A percentile compares a stretch with the other conserved stretches of the same genome.
Evolutionary conservation across 2,113 vertebrate species (phyloP).

Genomic region (Calidris pugnax): DNA sequence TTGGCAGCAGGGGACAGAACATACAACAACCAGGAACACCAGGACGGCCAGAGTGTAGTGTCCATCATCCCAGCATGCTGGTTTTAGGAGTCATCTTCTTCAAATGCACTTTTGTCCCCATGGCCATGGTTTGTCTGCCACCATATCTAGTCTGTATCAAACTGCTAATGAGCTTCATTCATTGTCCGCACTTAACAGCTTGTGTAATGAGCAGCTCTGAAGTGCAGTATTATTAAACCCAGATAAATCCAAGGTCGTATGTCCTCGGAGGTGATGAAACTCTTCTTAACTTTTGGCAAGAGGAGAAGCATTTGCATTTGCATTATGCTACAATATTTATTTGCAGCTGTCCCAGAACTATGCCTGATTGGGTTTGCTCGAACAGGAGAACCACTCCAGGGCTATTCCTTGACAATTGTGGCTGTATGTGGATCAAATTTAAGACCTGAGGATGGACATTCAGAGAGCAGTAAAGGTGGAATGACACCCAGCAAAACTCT

Average conservation of each 20-base stretch:
- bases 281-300: not conserved
- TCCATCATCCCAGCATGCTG: not conserved
- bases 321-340: not conserved
- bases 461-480: not conserved
- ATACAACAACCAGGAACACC: not conserved
- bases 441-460: not conserved
- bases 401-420: not conserved
- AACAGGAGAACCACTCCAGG: not conserved
- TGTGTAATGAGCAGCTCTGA: not conserved
- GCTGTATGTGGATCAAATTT: not conserved
- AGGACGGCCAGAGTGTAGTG: not conserved
- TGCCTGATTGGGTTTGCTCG: not conserved
- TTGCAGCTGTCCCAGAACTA: not conserved
- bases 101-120: not conserved
- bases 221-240: not conserved
- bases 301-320: not conserved
- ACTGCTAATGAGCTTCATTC: slow-evolving; percentile 6
- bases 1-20: not conserved
- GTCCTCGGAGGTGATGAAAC: not conserved
- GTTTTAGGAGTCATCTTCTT: not conserved
- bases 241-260: not conserved
- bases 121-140: not conserved
- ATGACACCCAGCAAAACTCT: not conserved
- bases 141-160: not conserved
- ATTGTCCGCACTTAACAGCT: not conserved